A percentile compares a stretch with the other conserved stretches of the same genome.
These are phyloP conservation scores for Cenopis cana DNA, from an alignment of 2,888 invertebrate species.

Conservation along the genomic window DNA sequence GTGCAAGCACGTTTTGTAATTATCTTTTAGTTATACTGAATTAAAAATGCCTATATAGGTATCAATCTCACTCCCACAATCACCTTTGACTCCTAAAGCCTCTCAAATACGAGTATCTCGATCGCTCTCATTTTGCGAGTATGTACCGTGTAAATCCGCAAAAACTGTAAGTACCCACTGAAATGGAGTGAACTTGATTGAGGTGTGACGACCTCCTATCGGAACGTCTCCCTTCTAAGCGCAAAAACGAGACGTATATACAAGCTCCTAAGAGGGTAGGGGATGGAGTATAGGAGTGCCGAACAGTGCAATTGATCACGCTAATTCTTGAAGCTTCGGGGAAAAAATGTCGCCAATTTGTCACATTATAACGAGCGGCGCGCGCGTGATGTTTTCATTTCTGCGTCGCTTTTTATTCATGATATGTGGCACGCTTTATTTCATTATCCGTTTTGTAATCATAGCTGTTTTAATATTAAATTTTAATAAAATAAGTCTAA, in stretches of 20 bases:
- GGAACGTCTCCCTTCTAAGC: slow-evolving; percentile 47
- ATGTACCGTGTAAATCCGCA: slow-evolving; percentile 41
- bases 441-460: slow-evolving; percentile 43
- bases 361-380: slow-evolving; percentile 74
- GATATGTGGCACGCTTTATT: slow-evolving; percentile 45
- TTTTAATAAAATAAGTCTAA: too few species aligned
- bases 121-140: slow-evolving; percentile 36
- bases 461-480: too few species aligned
- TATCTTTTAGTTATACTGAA: not conserved
- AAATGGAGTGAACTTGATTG: slow-evolving; percentile 48
- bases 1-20: too few species aligned
- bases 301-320: slow-evolving; percentile 80
- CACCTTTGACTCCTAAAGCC: not conserved
- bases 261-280: slow-evolving; percentile 51
- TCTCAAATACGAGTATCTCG: slow-evolving; percentile 3
- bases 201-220: slow-evolving; percentile 54
- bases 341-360: slow-evolving; percentile 79
- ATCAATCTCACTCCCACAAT: not conserved
- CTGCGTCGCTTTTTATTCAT: slow-evolving; percentile 18
- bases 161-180: slow-evolving; percentile 43
- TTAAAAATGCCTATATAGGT: not conserved
- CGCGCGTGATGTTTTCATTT: slow-evolving; percentile 56
- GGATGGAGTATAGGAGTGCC: slow-evolving; percentile 66
- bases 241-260: slow-evolving; percentile 33
- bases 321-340: slow-evolving; percentile 75